phyloP scores from a whole-genome alignment of 1,140 invertebrate species.

The Scaptomyza hsui region DNA sequence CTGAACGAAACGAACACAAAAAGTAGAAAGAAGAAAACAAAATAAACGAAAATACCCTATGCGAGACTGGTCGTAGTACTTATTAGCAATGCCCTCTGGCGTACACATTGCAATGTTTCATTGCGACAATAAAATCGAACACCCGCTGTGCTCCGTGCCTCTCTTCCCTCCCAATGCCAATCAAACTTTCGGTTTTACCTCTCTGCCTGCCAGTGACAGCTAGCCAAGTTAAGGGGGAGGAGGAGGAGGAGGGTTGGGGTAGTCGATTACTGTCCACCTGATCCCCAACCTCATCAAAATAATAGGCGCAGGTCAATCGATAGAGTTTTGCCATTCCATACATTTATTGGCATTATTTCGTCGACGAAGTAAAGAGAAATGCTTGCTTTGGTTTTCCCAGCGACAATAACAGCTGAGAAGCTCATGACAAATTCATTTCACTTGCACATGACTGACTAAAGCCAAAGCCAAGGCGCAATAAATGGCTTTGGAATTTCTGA shows the following conservation, averaged over 20 bases:
- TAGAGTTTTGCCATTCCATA: constrained; percentile 53
- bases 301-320: constrained; percentile 55
- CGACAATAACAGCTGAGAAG: constrained; percentile 56
- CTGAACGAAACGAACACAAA: constrained; percentile 3
- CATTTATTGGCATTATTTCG: constrained; percentile 72
- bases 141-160: constrained; percentile 26
- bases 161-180: constrained; percentile 48
- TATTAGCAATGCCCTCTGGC: constrained; percentile 35
- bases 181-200: constrained; percentile 53
- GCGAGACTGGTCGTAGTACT: not conserved
- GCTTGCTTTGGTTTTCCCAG: constrained; percentile 57
- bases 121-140: constrained; percentile 38
- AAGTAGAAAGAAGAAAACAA: constrained; percentile 5
- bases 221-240: not conserved
- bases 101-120: constrained; percentile 24
- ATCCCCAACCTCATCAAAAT: constrained; percentile 10
- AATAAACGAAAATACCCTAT: not conserved
- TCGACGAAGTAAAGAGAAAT: constrained; percentile 30
- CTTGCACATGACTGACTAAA: constrained; percentile 60
- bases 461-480: constrained; percentile 6
- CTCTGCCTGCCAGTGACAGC: constrained; percentile 51
- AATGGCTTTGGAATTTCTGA: constrained; percentile 12
- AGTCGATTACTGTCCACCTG: constrained; percentile 26
- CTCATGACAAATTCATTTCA: constrained; percentile 76
- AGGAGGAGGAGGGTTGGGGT: too few species aligned